Conservation (phyloP, 2,113 vertebrate genomes). For the Cynoglossus semilaevis region DNA sequence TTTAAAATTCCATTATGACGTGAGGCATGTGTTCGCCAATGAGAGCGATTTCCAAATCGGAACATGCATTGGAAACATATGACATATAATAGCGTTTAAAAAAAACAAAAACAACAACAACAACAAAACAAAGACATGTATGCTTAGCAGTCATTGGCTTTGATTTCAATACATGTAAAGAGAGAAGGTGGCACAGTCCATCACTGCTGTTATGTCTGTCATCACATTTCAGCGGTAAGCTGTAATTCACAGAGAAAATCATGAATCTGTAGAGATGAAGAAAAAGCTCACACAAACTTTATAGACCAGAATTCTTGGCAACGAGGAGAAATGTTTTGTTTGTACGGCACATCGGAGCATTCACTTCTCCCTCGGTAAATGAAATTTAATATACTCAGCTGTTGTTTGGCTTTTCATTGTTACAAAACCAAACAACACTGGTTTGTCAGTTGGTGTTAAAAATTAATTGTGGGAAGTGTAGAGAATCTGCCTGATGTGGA, state of each 20-base stretch:
- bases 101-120: no score
- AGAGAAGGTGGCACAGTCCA: no score
- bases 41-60: no score
- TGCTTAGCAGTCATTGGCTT: no score
- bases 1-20: no score
- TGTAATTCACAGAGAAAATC: conserved; percentile 20
- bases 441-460: background rate
- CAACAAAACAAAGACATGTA: no score
- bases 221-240: conserved; percentile 20
- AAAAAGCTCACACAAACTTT: conserved; percentile 19
- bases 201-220: conserved; percentile 1
- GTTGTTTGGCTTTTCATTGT: conserved; percentile 4
- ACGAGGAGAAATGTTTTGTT: conserved; percentile 11
- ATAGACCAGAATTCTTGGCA: conserved; percentile 27
- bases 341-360: background rate
- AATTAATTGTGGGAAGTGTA: background rate
- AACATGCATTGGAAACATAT: no score
- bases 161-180: no score
- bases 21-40: no score
- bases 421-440: no score
- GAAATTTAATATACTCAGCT: conserved; percentile 16
- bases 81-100: no score
- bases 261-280: conserved; percentile 21
- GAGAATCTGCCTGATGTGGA: background rate
- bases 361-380: conserved; percentile 7